A percentile compares a stretch with the other conserved stretches of the same genome.
phyloP scores from a whole-genome alignment of 2,888 invertebrate species.

The Idaea aversata region DNA sequence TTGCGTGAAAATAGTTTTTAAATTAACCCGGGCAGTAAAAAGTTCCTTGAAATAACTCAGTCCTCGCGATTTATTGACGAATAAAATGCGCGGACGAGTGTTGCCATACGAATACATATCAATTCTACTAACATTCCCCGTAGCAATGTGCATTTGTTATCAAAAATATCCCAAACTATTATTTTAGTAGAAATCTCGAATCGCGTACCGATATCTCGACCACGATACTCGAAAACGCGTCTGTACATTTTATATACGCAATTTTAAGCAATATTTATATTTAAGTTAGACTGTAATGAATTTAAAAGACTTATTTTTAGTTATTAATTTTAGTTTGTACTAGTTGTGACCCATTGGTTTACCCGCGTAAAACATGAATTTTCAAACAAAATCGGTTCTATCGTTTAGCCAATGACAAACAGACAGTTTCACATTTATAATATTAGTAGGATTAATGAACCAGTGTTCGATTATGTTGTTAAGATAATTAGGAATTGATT shows the following conservation, averaged over 20 bases:
- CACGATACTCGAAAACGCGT: conserved; percentile 27
- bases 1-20: background rate
- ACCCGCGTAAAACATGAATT: conserved; percentile 29
- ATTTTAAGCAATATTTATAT: conserved; percentile 64
- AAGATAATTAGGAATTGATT: background rate
- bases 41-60: background rate
- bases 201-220: conserved; percentile 29
- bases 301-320: conserved; percentile 71
- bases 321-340: conserved; percentile 40
- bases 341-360: conserved; percentile 25
- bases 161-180: conserved; percentile 21
- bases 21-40: background rate
- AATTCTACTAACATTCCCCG: conserved; percentile 68
- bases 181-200: conserved; percentile 20
- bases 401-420: background rate
- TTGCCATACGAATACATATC: conserved; percentile 76
- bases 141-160: conserved; percentile 33
- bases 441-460: conserved; percentile 15
- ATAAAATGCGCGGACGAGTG: conserved; percentile 14
- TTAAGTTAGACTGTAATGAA: conserved; percentile 50
- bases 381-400: background rate
- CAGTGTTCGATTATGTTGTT: conserved; percentile 31
- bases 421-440: background rate
- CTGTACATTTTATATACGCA: conserved; percentile 46
- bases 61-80: conserved; percentile 10